phyloP scores from a whole-genome alignment of 2,888 invertebrate species.

The Caenorhabditis imperialis region DNA sequence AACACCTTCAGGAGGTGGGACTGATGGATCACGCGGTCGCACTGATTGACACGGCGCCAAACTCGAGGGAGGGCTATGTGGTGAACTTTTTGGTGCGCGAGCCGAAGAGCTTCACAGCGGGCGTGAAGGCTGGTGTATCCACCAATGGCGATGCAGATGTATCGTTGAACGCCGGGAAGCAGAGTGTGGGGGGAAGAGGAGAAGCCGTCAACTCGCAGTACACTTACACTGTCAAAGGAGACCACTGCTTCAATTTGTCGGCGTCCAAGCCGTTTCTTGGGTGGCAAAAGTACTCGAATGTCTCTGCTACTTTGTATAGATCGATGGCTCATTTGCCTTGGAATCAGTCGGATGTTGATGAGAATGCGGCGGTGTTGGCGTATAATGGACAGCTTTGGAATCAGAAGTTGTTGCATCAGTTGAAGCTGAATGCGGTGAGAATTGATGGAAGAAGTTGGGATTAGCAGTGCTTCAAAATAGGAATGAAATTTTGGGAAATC shows the following conservation, averaged over 20 bases:
- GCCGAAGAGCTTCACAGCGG: conserved; percentile 78
- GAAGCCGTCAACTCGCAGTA: conserved; percentile 70
- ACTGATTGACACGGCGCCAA: conserved; percentile 89
- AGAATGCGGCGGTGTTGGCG: conserved; percentile 70
- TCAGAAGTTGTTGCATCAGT: conserved; percentile 63
- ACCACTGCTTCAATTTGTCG: conserved; percentile 87
- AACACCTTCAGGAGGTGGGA: conserved; percentile 81
- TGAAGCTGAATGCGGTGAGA: conserved; percentile 69
- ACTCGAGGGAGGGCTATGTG: conserved; percentile 79
- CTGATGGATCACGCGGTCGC: conserved; percentile 91
- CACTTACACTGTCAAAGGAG: conserved; percentile 80
- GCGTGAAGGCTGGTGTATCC: conserved; percentile 74
- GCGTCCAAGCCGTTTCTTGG: conserved; percentile 88
- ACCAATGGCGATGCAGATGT: conserved; percentile 74
- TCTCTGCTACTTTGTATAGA: conserved; percentile 59
- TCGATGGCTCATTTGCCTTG: conserved; percentile 71
- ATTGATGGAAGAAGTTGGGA: too few relatives aligned
- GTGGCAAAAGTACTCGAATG: conserved; percentile 79
- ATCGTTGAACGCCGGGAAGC: conserved; percentile 64
- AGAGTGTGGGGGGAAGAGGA: conserved; percentile 70
- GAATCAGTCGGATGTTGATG: conserved; percentile 73
- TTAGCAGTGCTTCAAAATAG: too few relatives aligned
- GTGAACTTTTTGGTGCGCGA: conserved; percentile 91
- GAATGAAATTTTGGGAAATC: too few relatives aligned
- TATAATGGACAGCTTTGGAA: conserved; percentile 67